Conservation (phyloP, 2,797 vertebrate species). For the Liasis olivaceus region DNA sequence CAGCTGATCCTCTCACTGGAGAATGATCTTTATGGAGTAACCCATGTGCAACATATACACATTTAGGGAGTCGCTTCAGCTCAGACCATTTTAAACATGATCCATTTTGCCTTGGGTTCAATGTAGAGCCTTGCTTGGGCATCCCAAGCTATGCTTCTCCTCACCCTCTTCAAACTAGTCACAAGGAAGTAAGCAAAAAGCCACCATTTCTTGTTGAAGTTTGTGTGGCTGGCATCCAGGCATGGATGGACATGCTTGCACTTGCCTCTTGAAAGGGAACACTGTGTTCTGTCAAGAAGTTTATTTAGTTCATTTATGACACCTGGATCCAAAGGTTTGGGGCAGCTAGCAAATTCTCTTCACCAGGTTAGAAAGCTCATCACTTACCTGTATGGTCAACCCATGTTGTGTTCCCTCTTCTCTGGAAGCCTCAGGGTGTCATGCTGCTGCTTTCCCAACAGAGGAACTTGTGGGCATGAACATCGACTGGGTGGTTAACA, state of each 20-base stretch:
- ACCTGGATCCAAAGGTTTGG: neutral
- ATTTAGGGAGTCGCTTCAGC: neutral
- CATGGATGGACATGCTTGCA: neutral
- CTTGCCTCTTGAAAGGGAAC: neutral
- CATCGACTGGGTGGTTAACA: neutral
- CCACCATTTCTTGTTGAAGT: neutral
- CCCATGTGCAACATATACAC: too few relatives aligned
- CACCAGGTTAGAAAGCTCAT: neutral
- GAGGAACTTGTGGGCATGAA: neutral
- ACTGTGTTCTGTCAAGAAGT: neutral
- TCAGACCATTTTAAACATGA: neutral
- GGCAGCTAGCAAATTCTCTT: neutral
- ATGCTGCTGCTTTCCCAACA: neutral
- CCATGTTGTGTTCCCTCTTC: neutral
- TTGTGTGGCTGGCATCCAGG: too few relatives aligned
- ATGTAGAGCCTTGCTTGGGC: neutral
- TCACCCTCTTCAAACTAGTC: neutral
- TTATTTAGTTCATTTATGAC: neutral
- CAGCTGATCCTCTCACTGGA: neutral
- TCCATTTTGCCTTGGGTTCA: neutral
- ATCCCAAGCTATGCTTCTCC: neutral
- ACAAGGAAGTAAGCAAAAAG: neutral
- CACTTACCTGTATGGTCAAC: neutral
- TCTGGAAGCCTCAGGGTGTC: neutral
- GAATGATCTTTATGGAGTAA: neutral